Percentiles rank a stretch among this genome's conserved stretches.
Conservation (phyloP, 2,797 vertebrate genomes). For the Silurus aristotelis region DNA sequence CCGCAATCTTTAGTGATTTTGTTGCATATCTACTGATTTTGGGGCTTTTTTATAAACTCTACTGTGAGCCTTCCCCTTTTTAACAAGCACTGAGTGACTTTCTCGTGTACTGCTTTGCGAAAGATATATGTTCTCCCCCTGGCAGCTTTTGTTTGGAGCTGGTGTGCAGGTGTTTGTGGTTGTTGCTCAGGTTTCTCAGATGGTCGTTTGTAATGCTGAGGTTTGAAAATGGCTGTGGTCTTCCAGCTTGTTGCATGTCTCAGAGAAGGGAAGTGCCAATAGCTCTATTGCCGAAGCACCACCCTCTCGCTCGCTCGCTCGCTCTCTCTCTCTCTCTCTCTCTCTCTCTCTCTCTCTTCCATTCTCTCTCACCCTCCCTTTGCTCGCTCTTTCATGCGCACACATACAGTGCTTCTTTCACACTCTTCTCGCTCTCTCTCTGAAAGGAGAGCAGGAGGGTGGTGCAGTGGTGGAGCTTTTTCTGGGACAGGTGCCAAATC, state of each 20-base stretch:
- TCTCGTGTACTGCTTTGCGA: neutral
- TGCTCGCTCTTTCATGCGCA: conserved; percentile 56
- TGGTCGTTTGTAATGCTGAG: conserved; percentile 53
- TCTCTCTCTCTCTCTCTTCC: conserved; percentile 54
- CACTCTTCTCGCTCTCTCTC: conserved; percentile 63
- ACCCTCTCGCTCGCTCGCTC: conserved; percentile 55
- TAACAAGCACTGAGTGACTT: conserved; percentile 15
- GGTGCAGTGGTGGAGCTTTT: conserved; percentile 78
- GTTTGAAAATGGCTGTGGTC: conserved; percentile 62
- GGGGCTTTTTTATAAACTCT: conserved; percentile 9
- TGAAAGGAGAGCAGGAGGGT: conserved; percentile 78
- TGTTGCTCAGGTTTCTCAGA: conserved; percentile 48
- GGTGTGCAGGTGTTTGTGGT: conserved; percentile 41
- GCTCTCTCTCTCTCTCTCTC: conserved; percentile 46
- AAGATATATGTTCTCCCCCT: neutral
- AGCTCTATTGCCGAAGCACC: conserved; percentile 57
- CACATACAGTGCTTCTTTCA: conserved; percentile 61
- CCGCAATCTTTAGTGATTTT: conserved; percentile 17
- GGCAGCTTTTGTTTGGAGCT: conserved; percentile 27
- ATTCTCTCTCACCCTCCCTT: conserved; percentile 45
- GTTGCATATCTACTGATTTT: neutral
- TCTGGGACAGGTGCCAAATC: conserved; percentile 97
- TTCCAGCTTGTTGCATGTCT: conserved; percentile 57
- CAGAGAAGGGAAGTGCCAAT: conserved; percentile 54
- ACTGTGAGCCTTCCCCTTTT: conserved; percentile 44